Conservation (phyloP, 2,797 vertebrate species). For the Ataeniobius toweri region DNA sequence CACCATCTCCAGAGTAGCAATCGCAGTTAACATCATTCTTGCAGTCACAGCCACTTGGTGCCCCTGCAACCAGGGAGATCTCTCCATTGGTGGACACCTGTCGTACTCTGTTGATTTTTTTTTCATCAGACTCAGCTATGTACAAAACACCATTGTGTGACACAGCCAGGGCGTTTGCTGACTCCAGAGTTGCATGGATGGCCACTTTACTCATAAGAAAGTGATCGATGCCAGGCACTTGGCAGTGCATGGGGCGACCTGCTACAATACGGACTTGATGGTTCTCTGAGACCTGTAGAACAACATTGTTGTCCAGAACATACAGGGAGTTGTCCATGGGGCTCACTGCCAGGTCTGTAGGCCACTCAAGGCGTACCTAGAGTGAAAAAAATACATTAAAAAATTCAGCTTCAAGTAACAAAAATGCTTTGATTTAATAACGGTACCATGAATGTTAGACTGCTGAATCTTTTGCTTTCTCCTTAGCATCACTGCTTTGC, state of each 20-base stretch:
- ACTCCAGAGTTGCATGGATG: conserved; percentile 94
- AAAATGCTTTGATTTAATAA: conserved; percentile 5
- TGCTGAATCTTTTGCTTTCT: not conserved
- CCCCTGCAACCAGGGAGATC: conserved; percentile 94
- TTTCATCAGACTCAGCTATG: conserved; percentile 95
- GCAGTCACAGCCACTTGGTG: conserved; percentile 95
- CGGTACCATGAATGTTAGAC: too few species aligned
- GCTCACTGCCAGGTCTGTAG: conserved; percentile 94
- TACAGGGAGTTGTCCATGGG: conserved; percentile 98
- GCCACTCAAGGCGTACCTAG: conserved; percentile 97
- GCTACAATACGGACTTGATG: conserved; percentile 97
- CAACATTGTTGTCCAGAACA: conserved; percentile 96
- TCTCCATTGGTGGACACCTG: conserved; percentile 95
- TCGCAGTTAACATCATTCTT: conserved; percentile 97
- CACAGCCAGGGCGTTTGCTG: conserved; percentile 90
- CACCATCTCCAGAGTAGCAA: conserved; percentile 96
- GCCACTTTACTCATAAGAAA: conserved; percentile 96
- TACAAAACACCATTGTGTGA: conserved; percentile 94
- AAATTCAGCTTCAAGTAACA: conserved; percentile 39
- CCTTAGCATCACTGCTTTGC: not conserved
- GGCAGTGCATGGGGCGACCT: conserved; percentile 97
- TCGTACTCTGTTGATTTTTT: conserved; percentile 95
- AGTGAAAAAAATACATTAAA: conserved; percentile 30
- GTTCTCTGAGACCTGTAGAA: conserved; percentile 97
- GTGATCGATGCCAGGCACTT: conserved; percentile 96